Percentiles rank a stretch among this genome's conserved stretches.
Conservation (phyloP, 1,140 invertebrate species). For the Hyposmocoma kahamanoa region DNA sequence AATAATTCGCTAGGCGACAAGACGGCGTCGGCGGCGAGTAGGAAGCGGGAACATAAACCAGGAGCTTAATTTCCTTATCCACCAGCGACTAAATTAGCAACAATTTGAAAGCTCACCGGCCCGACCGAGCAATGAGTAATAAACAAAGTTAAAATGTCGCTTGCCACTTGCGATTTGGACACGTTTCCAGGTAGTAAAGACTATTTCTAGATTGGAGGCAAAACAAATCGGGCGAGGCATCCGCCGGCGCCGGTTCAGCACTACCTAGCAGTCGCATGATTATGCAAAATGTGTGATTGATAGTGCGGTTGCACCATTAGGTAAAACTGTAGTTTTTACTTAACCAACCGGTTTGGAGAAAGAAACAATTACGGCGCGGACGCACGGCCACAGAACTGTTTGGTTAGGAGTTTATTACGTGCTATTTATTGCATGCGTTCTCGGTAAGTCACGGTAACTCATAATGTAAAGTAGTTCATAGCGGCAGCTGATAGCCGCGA, state of each 20-base stretch:
- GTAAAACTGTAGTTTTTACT: background rate
- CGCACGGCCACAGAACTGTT: too few relatives aligned
- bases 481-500: too few relatives aligned
- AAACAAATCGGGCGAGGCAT: background rate
- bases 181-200: conserved; percentile 3
- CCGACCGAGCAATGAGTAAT: conserved; percentile 1
- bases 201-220: background rate
- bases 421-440: too few relatives aligned
- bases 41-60: background rate
- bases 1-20: too few relatives aligned
- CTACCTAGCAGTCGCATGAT: background rate
- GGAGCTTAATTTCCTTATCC: background rate
- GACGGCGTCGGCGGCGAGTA: background rate
- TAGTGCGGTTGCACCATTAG: background rate
- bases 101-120: background rate
- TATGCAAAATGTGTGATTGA: conserved; percentile 2
- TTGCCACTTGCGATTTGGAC: background rate
- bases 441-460: too few relatives aligned
- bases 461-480: too few relatives aligned
- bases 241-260: background rate
- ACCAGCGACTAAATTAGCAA: conserved; percentile 1
- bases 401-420: too few relatives aligned
- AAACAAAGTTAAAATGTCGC: conserved; percentile 3
- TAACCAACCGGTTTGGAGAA: too few relatives aligned
- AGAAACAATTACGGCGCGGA: too few relatives aligned